These are phyloP conservation scores for Callinectes sapidus DNA, from an alignment of 2,888 invertebrate genomes.

Conservation along the genomic window DNA sequence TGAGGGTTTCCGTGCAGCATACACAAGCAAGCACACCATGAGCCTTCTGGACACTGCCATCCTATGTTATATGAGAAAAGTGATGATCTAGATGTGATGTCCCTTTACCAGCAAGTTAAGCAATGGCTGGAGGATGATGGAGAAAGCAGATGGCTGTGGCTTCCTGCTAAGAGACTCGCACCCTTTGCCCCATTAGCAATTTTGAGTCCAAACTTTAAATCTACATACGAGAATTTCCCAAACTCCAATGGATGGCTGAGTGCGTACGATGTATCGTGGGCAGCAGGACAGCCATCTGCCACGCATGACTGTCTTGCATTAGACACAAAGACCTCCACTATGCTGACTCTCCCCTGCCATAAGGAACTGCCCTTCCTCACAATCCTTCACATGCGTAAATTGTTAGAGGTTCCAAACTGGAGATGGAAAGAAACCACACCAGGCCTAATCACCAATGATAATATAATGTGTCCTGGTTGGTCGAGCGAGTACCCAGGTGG, in stretches of 20 bases:
- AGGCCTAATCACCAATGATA: background rate
- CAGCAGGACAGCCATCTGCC: slow-evolving; percentile 34
- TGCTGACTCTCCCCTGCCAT: slow-evolving; percentile 46
- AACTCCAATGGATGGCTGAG: background rate
- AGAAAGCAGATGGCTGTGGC: slow-evolving; percentile 27
- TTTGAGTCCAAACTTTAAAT: background rate
- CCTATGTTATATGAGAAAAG: too few relatives aligned
- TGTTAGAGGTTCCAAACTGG: background rate
- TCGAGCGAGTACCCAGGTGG: background rate
- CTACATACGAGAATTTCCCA: background rate
- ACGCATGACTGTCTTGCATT: slow-evolving; percentile 45
- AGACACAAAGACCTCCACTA: slow-evolving; percentile 3
- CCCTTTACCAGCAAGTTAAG: background rate
- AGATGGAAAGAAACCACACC: background rate
- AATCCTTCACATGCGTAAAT: background rate
- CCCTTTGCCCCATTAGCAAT: slow-evolving; percentile 11
- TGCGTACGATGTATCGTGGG: slow-evolving; percentile 46
- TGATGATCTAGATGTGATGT: background rate
- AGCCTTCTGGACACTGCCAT: slow-evolving; percentile 37
- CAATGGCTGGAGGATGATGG: background rate
- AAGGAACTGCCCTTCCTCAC: slow-evolving; percentile 41
- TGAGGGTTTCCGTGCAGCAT: slow-evolving; percentile 48
- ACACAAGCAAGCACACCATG: slow-evolving; percentile 47
- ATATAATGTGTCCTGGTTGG: slow-evolving; percentile 44
- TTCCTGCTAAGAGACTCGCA: slow-evolving; percentile 40